A percentile compares a stretch with the other conserved stretches of the same genome.
These are phyloP conservation scores for Thymelicus lineola DNA, from an alignment of 2,888 invertebrate species.

Conservation along the genomic window DNA sequence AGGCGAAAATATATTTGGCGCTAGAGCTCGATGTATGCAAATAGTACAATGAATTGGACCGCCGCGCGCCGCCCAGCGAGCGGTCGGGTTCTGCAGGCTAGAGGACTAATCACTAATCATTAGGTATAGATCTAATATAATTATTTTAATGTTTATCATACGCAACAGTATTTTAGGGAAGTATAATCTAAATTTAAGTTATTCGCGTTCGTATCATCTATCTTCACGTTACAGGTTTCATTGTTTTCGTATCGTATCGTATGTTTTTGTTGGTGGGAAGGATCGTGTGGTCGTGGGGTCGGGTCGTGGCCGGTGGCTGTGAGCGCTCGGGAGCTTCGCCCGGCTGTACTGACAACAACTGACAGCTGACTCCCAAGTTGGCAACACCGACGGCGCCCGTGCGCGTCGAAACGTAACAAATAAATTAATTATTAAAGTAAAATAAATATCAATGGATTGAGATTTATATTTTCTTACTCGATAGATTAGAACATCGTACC, in stretches of 20 bases:
- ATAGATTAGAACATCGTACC: neutral
- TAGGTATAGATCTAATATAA: constrained; percentile 80
- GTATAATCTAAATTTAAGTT: constrained; percentile 80
- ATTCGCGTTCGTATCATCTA: constrained; percentile 49
- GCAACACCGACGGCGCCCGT: constrained; percentile 26
- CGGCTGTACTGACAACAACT: constrained; percentile 22
- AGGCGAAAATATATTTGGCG: constrained; percentile 32
- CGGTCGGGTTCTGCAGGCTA: constrained; percentile 38
- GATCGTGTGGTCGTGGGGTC: constrained; percentile 43
- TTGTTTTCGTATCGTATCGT: constrained; percentile 47
- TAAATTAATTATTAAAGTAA: neutral
- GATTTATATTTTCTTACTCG: constrained; percentile 16
- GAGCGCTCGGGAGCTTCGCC: constrained; percentile 40
- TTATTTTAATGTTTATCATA: constrained; percentile 81
- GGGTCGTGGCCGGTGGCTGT: constrained; percentile 43
- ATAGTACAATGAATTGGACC: constrained; percentile 20
- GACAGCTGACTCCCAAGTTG: constrained; percentile 11
- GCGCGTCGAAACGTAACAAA: constrained; percentile 11
- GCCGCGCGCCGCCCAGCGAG: constrained; percentile 26
- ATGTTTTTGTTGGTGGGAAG: constrained; percentile 49
- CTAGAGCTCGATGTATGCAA: constrained; percentile 44
- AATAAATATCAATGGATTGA: constrained; percentile 4
- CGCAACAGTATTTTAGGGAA: constrained; percentile 82
- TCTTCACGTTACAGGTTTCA: constrained; percentile 62
- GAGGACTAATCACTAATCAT: constrained; percentile 42